phyloP scores from a whole-genome alignment of 2,888 invertebrate genomes.

The Ectemnius continuus region DNA sequence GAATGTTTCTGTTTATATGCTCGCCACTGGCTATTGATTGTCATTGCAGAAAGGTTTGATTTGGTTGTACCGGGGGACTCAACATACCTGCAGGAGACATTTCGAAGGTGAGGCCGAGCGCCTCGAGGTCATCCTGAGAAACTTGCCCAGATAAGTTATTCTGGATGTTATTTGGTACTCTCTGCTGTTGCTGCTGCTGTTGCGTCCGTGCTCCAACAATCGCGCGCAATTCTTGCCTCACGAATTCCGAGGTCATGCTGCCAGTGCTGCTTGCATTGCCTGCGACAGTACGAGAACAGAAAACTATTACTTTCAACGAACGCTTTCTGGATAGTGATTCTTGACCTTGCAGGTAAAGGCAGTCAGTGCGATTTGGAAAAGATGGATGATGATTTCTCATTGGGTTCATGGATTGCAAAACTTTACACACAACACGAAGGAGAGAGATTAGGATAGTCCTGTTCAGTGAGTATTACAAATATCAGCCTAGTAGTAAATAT shows the following conservation, averaged over 20 bases:
- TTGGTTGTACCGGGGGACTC: not conserved
- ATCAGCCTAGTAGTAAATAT: too few relatives aligned
- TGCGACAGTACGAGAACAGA: constrained; percentile 64
- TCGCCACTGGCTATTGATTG: too few relatives aligned
- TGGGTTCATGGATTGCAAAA: too few relatives aligned
- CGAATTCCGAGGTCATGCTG: constrained; percentile 90
- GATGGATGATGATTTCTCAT: too few relatives aligned
- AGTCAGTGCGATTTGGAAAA: too few relatives aligned
- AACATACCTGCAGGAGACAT: constrained; percentile 83
- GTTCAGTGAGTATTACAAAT: too few relatives aligned
- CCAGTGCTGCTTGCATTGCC: constrained; percentile 80
- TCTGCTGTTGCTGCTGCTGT: constrained; percentile 71
- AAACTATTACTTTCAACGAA: too few relatives aligned
- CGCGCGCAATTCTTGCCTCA: constrained; percentile 93
- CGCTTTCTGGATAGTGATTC: too few relatives aligned
- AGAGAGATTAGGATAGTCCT: too few relatives aligned
- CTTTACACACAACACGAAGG: too few relatives aligned
- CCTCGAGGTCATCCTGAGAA: constrained; percentile 84
- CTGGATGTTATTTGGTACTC: constrained; percentile 76
- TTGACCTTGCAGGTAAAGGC: not conserved
- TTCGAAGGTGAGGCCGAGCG: constrained; percentile 84
- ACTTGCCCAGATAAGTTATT: constrained; percentile 77
- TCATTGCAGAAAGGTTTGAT: too few relatives aligned
- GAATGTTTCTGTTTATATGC: too few relatives aligned
- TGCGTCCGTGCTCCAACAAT: constrained; percentile 91